A percentile compares a stretch with the other conserved stretches of the same genome.
These are phyloP conservation scores for Yponomeuta plumbellus DNA, from an alignment of 2,888 invertebrate species.

Conservation along the genomic window DNA sequence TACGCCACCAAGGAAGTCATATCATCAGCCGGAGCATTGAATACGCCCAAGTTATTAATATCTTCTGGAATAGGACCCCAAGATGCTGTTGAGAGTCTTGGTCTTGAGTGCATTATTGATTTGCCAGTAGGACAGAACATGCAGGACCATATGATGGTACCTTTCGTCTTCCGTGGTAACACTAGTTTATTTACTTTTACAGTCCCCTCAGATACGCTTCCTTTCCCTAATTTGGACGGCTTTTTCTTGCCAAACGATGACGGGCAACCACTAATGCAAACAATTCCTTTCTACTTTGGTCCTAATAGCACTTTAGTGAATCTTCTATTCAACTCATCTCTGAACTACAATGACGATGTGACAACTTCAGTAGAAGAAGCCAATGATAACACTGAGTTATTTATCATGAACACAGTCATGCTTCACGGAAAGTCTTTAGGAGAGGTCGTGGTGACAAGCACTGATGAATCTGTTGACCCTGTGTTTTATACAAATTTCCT, in stretches of 20 bases:
- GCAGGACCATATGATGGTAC: slow-evolving; percentile 19
- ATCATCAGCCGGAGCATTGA: slow-evolving; percentile 17
- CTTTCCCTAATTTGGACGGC: slow-evolving; percentile 8
- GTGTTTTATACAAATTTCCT: background rate
- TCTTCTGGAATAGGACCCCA: slow-evolving; percentile 20
- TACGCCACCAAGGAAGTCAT: slow-evolving; percentile 18
- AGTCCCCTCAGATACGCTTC: slow-evolving; percentile 11
- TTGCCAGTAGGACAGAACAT: slow-evolving; percentile 21
- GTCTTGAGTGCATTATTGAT: slow-evolving; percentile 16
- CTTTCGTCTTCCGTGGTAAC: slow-evolving; percentile 16
- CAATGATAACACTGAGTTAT: slow-evolving; percentile 2
- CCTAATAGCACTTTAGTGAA: too few relatives aligned
- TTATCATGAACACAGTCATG: background rate
- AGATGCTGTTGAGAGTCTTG: slow-evolving; percentile 12
- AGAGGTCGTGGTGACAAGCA: background rate
- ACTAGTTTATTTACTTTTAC: background rate
- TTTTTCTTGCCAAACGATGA: background rate
- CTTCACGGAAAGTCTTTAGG: slow-evolving; percentile 15
- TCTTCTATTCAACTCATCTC: too few relatives aligned
- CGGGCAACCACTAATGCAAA: background rate
- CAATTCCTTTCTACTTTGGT: too few relatives aligned
- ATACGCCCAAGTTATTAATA: slow-evolving; percentile 20
- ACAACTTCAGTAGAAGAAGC: background rate
- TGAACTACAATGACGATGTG: background rate
- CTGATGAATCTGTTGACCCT: background rate